Conservation (phyloP, 1,140 invertebrate species). For the Bombus difficillimus region DNA sequence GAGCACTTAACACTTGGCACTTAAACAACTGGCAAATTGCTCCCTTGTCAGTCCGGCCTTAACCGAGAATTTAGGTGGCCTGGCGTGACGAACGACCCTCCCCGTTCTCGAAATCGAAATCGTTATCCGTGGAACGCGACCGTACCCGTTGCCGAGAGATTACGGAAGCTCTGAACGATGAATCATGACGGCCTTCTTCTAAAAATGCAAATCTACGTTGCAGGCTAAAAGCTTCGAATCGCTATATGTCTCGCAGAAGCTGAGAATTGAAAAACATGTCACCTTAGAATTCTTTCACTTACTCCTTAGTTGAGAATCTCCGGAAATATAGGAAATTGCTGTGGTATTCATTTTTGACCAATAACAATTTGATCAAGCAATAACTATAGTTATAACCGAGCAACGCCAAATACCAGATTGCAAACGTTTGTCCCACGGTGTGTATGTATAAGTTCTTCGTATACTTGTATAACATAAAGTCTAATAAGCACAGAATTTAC, state of each 20-base stretch:
- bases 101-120: slow-evolving; percentile 63
- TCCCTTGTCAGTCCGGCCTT: slow-evolving; percentile 80
- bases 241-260: not conserved
- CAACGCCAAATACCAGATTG: not conserved
- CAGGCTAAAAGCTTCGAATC: not conserved
- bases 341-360: too few species aligned
- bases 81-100: slow-evolving; percentile 74
- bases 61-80: slow-evolving; percentile 80
- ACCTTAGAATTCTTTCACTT: not conserved
- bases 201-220: not conserved
- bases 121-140: slow-evolving; percentile 50
- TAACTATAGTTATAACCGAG: too few species aligned
- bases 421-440: not conserved
- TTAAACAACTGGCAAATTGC: slow-evolving; percentile 84
- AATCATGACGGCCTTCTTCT: not conserved
- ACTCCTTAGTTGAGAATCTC: not conserved
- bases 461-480: not conserved
- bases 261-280: not conserved
- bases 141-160: not conserved
- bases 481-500: not conserved
- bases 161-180: not conserved
- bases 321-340: not conserved
- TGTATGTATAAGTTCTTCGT: too few species aligned
- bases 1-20: slow-evolving; percentile 83
- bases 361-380: too few species aligned